Conservation (phyloP, 2,888 invertebrate genomes). For the Ennomos quercinarius region DNA sequence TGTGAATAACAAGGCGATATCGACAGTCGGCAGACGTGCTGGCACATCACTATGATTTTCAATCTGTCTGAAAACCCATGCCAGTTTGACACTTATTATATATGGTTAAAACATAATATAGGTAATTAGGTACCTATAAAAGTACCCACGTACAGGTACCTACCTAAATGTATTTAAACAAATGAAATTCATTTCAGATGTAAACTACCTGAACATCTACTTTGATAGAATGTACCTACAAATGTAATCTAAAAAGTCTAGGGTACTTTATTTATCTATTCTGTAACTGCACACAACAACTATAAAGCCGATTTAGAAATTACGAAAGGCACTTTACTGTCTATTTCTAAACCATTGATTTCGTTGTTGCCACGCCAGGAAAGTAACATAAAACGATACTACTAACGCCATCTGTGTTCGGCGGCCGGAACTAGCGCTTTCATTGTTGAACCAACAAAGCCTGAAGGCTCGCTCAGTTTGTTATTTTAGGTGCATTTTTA, state of each 20-base stretch:
- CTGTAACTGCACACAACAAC: slow-evolving; percentile 34
- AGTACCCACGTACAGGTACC: too few relatives aligned
- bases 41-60: slow-evolving; percentile 45
- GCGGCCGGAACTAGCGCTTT: slow-evolving; percentile 33
- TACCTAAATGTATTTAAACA: neutral
- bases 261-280: slow-evolving; percentile 7
- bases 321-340: slow-evolving; percentile 38
- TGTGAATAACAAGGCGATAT: slow-evolving; percentile 34
- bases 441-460: slow-evolving; percentile 2
- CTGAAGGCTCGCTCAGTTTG: slow-evolving; percentile 11
- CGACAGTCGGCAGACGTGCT: slow-evolving; percentile 41
- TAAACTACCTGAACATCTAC: too few relatives aligned
- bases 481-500: slow-evolving; percentile 34
- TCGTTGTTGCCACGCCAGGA: slow-evolving; percentile 48
- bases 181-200: neutral
- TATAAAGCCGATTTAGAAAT: slow-evolving; percentile 39
- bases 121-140: too few relatives aligned
- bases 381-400: slow-evolving; percentile 17
- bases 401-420: slow-evolving; percentile 58
- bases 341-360: slow-evolving; percentile 43
- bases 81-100: too few relatives aligned
- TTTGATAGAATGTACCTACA: neutral
- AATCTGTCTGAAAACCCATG: slow-evolving; percentile 3
- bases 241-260: neutral
- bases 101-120: too few relatives aligned